Evolutionary conservation across 2,113 vertebrate species (phyloP), one percentile per base, ranked within the genome.

Genomic region (Syngnathus typhle): DNA sequence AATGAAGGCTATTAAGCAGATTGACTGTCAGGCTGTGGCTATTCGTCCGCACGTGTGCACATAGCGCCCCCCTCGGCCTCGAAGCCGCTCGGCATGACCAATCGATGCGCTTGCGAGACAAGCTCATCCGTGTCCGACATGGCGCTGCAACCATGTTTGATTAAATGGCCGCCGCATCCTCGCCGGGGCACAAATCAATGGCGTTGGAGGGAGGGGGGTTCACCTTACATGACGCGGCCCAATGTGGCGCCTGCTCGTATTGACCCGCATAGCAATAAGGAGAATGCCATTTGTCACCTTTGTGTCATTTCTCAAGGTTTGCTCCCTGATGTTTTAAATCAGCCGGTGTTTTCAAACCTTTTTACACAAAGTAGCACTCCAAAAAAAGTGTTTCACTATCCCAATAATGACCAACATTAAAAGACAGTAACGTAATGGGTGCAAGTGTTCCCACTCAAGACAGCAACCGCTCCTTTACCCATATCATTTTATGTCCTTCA

Each of bases 131-230:
- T 95, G 94, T 95, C 92, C 90, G 92, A 94, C 93, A 94, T 88
- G 90, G 88, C 70, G 80, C 91, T 93, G 92, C 94, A 92, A 94
- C 92, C 92, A 89, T 93, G 93, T 95, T 94, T 94, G 95, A 95
- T 98, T 97, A 98, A 97, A 95, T 88, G 94, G 93, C 88, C 92
- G 90, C 93, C 90, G 92, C 92, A 91, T 94, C 93, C 93, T 94
- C 94, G 93, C 93, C 90, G 92, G 93, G 78, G 49, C 64, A 72
- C 94, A 96, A 97, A 98, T 98, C 95, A 95, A 96, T 98, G 82
- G 47, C 93, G 91, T 93, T 89, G 91, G 78, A 82, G 83, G 85
- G 69, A 80, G 86, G 1, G 47, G 36, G 68, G 93, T 88, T 93
- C 92, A 90, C 93, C 94, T 94, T 94, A 90, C 91, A 89, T 85